Conservation (phyloP, 2,888 invertebrate species). For the Drosophila mimica region DNA sequence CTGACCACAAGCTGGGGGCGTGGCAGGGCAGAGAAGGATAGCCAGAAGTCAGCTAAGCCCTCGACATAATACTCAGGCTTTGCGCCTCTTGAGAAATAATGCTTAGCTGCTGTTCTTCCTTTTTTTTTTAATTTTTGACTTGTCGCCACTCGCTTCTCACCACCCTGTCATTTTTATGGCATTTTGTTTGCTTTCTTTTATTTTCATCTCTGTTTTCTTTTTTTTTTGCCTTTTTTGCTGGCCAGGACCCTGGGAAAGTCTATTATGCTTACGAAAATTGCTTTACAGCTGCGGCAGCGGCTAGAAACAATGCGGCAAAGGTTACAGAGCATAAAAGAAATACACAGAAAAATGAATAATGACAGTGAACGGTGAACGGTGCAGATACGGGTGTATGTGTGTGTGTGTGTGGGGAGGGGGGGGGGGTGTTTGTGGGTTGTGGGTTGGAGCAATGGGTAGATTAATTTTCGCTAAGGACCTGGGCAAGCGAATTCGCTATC, state of each 20-base stretch:
- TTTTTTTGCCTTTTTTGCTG: slow-evolving; percentile 42
- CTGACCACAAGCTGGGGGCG: slow-evolving; percentile 53
- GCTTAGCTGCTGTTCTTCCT: slow-evolving; percentile 67
- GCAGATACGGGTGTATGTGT: slow-evolving; percentile 6
- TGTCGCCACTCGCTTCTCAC: not conserved
- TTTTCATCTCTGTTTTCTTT: slow-evolving; percentile 1
- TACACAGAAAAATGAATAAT: slow-evolving; percentile 75
- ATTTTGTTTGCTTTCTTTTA: slow-evolving; percentile 58
- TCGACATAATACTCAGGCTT: slow-evolving; percentile 49
- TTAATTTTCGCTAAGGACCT: slow-evolving; percentile 58
- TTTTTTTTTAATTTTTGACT: slow-evolving; percentile 19
- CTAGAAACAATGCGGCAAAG: slow-evolving; percentile 77
- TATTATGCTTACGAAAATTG: slow-evolving; percentile 77
- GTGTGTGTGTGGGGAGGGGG: not conserved
- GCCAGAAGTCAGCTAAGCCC: slow-evolving; percentile 44
- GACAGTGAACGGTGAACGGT: slow-evolving; percentile 57
- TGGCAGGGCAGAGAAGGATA: not conserved
- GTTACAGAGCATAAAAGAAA: slow-evolving; percentile 78
- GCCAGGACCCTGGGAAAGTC: slow-evolving; percentile 55
- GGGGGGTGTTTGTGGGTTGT: not conserved
- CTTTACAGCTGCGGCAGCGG: slow-evolving; percentile 72
- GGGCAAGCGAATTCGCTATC: slow-evolving; percentile 54
- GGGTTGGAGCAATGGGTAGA: slow-evolving; percentile 20
- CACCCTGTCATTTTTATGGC: slow-evolving; percentile 56
- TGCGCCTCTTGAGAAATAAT: slow-evolving; percentile 71